A percentile compares a stretch with the other conserved stretches of the same genome.
Evolutionary conservation across 2,888 invertebrate genomes (phyloP).

Genomic region (Tetragnatha montana): DNA sequence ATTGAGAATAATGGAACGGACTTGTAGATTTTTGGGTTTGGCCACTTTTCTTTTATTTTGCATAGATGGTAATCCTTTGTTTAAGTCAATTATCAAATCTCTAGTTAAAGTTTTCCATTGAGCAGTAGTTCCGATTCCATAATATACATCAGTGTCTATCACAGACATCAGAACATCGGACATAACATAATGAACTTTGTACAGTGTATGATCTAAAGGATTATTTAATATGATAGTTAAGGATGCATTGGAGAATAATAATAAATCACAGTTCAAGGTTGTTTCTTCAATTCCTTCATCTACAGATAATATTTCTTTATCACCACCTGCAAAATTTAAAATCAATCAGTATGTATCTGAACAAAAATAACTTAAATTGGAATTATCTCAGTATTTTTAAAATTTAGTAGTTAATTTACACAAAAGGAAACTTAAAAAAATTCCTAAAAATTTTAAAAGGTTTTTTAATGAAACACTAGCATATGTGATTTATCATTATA

Average conservation of each 20-base stretch:
- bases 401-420: neutral
- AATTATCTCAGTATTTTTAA: too few species aligned
- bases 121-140: conserved; percentile 66
- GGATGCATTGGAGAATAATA: conserved; percentile 87
- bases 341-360: too few species aligned
- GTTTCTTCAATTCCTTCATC: conserved; percentile 83
- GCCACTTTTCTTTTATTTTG: conserved; percentile 58
- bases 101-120: conserved; percentile 79
- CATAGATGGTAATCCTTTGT: conserved; percentile 84
- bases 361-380: neutral
- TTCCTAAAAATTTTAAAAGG: neutral
- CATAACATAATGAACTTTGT: conserved; percentile 88
- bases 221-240: conserved; percentile 86
- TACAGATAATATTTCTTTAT: conserved; percentile 79
- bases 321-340: conserved; percentile 76
- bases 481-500: neutral
- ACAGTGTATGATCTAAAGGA: conserved; percentile 83
- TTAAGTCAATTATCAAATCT: conserved; percentile 91
- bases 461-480: neutral
- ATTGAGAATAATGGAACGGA: conserved; percentile 77
- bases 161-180: conserved; percentile 84
- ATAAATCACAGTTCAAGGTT: conserved; percentile 82
- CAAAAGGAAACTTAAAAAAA: neutral
- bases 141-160: conserved; percentile 52
- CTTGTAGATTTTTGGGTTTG: conserved; percentile 69